Percentiles rank a stretch among this genome's conserved stretches.
Conservation (phyloP, 2,888 invertebrate genomes). For the Polietes domitor region DNA sequence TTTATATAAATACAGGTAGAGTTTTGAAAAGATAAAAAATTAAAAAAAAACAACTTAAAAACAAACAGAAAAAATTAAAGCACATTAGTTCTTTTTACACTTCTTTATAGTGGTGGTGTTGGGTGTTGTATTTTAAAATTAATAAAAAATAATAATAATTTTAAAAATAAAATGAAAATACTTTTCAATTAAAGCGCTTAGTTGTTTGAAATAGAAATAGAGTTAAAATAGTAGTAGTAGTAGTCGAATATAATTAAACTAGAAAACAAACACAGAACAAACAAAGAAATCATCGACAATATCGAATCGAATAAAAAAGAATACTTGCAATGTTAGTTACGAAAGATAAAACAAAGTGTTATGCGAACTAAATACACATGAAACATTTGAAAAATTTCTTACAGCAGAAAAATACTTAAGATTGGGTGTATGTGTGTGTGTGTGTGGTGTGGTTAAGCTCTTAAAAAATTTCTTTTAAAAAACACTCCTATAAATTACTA, state of each 20-base stretch:
- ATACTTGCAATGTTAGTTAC: constrained; percentile 29
- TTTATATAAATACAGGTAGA: neutral
- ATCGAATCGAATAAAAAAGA: constrained; percentile 29
- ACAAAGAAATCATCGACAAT: neutral
- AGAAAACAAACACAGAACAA: constrained; percentile 27
- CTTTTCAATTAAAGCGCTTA: constrained; percentile 58
- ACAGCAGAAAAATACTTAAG: constrained; percentile 47
- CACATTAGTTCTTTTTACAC: constrained; percentile 10
- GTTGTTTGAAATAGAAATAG: constrained; percentile 14
- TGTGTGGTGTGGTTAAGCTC: constrained; percentile 12
- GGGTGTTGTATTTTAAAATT: constrained; percentile 32
- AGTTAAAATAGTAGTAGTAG: constrained; percentile 28
- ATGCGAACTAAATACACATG: neutral
- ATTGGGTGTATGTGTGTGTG: constrained; percentile 32
- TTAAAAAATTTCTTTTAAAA: constrained; percentile 19
- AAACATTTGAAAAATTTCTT: neutral
- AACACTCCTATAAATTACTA: constrained; percentile 12
- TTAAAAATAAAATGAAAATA: constrained; percentile 52
- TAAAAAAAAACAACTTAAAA: constrained; percentile 33
- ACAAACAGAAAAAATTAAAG: constrained; percentile 25
- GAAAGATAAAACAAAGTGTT: neutral
- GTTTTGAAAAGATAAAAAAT: constrained; percentile 34
- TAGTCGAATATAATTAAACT: constrained; percentile 15
- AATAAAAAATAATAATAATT: constrained; percentile 17
- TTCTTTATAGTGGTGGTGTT: neutral